These are phyloP conservation scores for Picus viridis DNA, from an alignment of 2,797 vertebrate genomes.

Conservation along the genomic window DNA sequence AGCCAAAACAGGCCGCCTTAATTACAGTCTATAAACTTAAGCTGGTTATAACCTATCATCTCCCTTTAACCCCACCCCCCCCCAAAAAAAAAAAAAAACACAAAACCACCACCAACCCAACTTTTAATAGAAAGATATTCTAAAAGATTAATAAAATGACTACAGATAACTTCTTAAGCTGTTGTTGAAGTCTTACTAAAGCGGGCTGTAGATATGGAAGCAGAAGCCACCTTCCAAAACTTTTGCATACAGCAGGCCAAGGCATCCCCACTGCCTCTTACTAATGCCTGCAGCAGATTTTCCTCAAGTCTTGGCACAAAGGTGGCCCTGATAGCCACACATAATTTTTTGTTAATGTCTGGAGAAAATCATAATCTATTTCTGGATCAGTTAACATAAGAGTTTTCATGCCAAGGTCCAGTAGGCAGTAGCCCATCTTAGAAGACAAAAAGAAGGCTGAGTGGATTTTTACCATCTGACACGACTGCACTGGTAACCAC, in stretches of 20 bases:
- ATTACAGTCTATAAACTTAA: background rate
- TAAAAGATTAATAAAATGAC: background rate
- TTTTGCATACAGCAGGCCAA: background rate
- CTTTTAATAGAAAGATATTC: background rate
- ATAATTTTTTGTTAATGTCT: background rate
- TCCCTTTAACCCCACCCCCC: no score
- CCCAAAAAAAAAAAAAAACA: no score
- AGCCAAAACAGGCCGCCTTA: background rate
- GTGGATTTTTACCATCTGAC: conserved; percentile 32
- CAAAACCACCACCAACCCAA: no score
- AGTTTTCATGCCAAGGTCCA: background rate
- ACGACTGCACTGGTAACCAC: background rate
- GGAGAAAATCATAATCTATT: background rate
- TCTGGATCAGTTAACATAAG: background rate
- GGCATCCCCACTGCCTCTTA: background rate
- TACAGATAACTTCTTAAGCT: background rate
- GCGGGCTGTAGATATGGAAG: background rate
- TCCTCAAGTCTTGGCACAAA: background rate
- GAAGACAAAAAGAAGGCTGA: background rate
- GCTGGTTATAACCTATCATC: background rate
- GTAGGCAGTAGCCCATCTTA: background rate
- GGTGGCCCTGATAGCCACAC: background rate
- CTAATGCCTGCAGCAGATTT: background rate
- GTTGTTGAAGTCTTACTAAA: background rate
- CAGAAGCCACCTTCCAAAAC: background rate